Evolutionary conservation across 1,140 invertebrate genomes (phyloP).

Genomic region (Arctopsyche grandis): DNA sequence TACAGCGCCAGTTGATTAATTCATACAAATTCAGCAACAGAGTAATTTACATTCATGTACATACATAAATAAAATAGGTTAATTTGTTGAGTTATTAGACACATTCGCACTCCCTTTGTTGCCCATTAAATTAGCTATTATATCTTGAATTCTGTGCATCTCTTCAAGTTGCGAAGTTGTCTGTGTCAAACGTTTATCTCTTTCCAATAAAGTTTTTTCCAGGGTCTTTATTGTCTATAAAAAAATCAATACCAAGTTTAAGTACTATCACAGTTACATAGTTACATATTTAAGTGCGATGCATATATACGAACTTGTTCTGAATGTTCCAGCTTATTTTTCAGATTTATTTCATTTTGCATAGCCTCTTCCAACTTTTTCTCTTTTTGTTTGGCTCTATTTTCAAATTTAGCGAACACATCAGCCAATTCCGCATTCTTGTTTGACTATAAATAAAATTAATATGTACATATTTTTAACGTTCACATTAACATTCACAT

Average conservation of each 20-base stretch:
- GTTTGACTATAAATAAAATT: conserved; percentile 56
- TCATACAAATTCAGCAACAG: too few species aligned
- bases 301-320: conserved; percentile 56
- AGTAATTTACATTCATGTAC: too few species aligned
- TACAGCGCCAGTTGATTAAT: too few species aligned
- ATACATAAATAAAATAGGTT: background rate
- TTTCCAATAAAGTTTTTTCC: conserved; percentile 64
- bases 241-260: conserved; percentile 28
- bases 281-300: background rate
- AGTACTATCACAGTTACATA: too few species aligned
- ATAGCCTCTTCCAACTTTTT: conserved; percentile 61
- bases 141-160: conserved; percentile 65
- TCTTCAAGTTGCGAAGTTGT: conserved; percentile 64
- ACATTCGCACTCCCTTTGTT: conserved; percentile 15
- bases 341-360: conserved; percentile 54
- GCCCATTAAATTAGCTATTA: conserved; percentile 64
- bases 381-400: conserved; percentile 62
- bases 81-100: conserved; percentile 11
- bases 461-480: background rate
- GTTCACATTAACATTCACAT: background rate
- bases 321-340: conserved; percentile 58
- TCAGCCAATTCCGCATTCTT: conserved; percentile 63
- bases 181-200: conserved; percentile 64
- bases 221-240: conserved; percentile 63
- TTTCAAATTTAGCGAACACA: conserved; percentile 64